Evolutionary conservation across 2,113 vertebrate species (phyloP).

Genomic region (Calypte anna): DNA sequence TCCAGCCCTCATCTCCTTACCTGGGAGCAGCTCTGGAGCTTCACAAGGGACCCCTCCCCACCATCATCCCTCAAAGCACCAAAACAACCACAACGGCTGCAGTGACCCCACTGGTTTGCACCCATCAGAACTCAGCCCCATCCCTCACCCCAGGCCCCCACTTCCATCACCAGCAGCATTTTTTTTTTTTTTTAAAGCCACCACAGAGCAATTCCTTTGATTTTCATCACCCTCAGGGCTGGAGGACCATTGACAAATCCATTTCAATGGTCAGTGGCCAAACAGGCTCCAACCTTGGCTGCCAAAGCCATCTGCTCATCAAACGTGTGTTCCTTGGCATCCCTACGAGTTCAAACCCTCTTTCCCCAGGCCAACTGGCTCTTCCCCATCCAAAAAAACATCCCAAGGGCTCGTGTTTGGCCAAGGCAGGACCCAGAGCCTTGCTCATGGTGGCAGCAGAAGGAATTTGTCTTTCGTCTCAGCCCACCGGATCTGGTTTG

Average conservation of each 20-base stretch:
- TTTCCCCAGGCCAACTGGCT: constrained; percentile 62
- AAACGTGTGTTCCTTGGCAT: constrained; percentile 57
- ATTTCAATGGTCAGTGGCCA: constrained; percentile 25
- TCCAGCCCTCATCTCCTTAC: background rate
- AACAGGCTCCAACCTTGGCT: background rate
- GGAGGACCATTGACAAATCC: constrained; percentile 62
- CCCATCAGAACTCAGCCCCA: background rate
- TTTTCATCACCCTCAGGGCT: background rate
- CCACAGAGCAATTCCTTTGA: background rate
- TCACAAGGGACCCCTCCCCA: background rate
- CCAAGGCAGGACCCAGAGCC: background rate
- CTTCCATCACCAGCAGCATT: rapidly evolving
- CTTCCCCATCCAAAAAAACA: constrained; percentile 20
- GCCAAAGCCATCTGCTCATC: constrained; percentile 49
- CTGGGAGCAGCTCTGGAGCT: background rate
- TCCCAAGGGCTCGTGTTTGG: constrained; percentile 42
- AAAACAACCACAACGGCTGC: rapidly evolving
- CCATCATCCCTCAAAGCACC: background rate
- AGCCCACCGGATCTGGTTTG: background rate
- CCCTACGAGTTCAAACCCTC: constrained; percentile 7
- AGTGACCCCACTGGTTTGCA: background rate
- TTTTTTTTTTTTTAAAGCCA: background rate
- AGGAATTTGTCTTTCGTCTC: constrained; percentile 1
- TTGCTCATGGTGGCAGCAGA: background rate
- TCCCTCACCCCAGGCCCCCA: background rate